Evolutionary conservation across 2,888 invertebrate species (phyloP).

Genomic region (Drosophila leonis): DNA sequence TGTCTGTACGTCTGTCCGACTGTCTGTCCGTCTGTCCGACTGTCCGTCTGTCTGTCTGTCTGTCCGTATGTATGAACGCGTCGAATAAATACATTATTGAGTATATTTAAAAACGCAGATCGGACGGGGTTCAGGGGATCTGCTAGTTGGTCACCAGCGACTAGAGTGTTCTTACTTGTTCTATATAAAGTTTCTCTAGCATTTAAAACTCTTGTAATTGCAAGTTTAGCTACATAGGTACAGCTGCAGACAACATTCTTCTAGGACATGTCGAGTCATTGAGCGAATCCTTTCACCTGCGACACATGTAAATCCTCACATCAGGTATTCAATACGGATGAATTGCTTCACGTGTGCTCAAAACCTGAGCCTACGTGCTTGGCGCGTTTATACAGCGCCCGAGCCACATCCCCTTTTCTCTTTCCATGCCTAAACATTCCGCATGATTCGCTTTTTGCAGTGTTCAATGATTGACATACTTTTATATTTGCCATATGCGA

Average conservation of each 20-base stretch:
- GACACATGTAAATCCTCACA: constrained; percentile 61
- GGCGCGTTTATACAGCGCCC: constrained; percentile 13
- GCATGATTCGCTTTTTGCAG: constrained; percentile 61
- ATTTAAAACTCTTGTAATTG: constrained; percentile 9
- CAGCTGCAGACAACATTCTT: constrained; percentile 5
- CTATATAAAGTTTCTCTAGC: no score
- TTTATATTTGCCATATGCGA: constrained; percentile 73
- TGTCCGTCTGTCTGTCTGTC: no score
- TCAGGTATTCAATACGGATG: constrained; percentile 52
- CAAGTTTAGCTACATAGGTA: background rate
- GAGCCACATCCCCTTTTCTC: constrained; percentile 4
- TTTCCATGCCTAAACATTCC: constrained; percentile 1
- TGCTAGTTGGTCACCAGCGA: no score
- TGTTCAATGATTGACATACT: constrained; percentile 74
- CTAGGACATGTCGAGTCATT: constrained; percentile 21
- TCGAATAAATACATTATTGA: no score
- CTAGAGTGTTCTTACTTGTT: no score
- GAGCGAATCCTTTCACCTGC: constrained; percentile 39
- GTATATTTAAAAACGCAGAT: no score
- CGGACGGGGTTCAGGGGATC: no score
- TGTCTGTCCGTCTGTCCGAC: no score
- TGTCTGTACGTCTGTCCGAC: no score
- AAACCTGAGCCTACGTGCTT: constrained; percentile 40
- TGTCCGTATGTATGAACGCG: no score
- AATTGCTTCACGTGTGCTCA: constrained; percentile 23